These are phyloP conservation scores for Takifugu flavidus DNA, from an alignment of 2,113 vertebrate species.

Conservation along the genomic window DNA sequence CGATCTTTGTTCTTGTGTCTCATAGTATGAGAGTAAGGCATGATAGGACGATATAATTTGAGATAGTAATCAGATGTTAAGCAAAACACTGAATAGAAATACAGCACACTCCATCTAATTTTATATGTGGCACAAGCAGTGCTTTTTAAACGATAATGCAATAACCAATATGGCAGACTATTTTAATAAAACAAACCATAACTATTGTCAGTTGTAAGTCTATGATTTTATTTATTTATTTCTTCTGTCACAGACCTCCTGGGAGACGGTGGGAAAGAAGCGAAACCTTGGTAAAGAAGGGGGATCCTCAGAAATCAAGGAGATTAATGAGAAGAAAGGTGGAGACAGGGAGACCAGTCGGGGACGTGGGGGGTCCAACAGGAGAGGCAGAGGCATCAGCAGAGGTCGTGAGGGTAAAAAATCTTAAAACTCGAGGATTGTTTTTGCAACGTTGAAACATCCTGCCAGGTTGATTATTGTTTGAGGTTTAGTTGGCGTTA, in stretches of 20 bases:
- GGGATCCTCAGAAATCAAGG: constrained; percentile 82
- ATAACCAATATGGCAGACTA: no score
- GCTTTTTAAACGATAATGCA: background rate
- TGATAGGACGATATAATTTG: no score
- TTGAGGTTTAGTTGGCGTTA: background rate
- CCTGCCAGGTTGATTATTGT: background rate
- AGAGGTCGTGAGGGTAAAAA: constrained; percentile 83
- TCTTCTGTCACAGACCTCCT: constrained; percentile 81
- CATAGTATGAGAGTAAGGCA: background rate
- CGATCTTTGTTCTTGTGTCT: background rate
- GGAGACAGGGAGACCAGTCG: constrained; percentile 83
- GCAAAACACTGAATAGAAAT: no score
- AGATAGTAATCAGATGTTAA: no score
- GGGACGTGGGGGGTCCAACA: constrained; percentile 80
- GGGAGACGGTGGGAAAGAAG: constrained; percentile 98
- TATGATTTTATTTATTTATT: background rate
- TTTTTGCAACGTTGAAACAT: background rate
- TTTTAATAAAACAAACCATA: no score
- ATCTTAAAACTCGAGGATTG: background rate
- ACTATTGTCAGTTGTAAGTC: background rate
- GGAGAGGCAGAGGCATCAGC: constrained; percentile 83
- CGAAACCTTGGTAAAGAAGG: constrained; percentile 88
- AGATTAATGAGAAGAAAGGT: constrained; percentile 85
- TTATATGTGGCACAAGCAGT: background rate
- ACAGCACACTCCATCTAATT: no score